Percentiles rank a stretch among this genome's conserved stretches.
Conservation (phyloP, 2,888 invertebrate genomes). For the Calameuta filiformis region DNA sequence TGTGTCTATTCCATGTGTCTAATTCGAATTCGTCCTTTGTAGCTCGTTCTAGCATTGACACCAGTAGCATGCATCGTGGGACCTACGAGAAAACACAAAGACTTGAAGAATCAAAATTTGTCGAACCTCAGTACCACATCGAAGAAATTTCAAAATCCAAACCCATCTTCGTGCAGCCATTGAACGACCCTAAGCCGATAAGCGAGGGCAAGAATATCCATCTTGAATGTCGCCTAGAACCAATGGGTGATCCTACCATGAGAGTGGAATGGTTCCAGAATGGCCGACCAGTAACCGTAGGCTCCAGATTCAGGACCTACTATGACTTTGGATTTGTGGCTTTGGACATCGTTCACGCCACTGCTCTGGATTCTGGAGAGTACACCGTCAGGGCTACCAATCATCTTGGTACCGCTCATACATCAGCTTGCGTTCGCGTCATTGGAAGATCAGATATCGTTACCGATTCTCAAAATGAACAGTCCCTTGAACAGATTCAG, state of each 20-base stretch:
- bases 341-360: conserved; percentile 93
- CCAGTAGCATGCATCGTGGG: conserved; percentile 89
- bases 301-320: conserved; percentile 92
- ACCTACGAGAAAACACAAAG: conserved; percentile 88
- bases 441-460: conserved; percentile 84
- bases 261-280: conserved; percentile 97
- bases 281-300: conserved; percentile 87
- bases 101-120: conserved; percentile 85
- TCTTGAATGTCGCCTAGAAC: conserved; percentile 90
- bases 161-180: conserved; percentile 91
- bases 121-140: conserved; percentile 89
- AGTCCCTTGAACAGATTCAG: conserved; percentile 91
- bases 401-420: conserved; percentile 91
- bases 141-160: conserved; percentile 94
- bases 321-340: conserved; percentile 98
- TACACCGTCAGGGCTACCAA: conserved; percentile 95
- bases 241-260: conserved; percentile 97
- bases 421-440: conserved; percentile 89
- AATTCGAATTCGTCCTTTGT: conserved; percentile 47
- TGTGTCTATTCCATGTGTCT: not conserved
- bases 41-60: conserved; percentile 91
- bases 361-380: conserved; percentile 94
- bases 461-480: conserved; percentile 92
- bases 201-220: conserved; percentile 92
- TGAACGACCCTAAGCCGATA: conserved; percentile 86